Base-by-base conservation (phyloP, 2,888 invertebrate species). In the Drosophila niveifrons region DNA sequence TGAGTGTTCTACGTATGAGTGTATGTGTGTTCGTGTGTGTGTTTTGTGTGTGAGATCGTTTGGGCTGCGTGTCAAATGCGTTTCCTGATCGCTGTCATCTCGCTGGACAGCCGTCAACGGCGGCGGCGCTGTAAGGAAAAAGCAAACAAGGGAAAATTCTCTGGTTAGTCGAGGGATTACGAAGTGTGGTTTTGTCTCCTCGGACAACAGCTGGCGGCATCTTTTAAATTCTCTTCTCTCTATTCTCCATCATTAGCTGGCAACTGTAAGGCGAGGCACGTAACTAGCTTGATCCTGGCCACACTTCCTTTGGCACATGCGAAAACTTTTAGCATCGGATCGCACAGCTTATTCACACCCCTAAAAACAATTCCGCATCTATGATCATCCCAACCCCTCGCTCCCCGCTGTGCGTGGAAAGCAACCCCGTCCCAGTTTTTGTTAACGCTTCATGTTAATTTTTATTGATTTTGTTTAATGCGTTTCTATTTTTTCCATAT, bases 381-480 rank as follows among this genome's bases (percentile, higher is more conserved):
- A 23, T 13, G 39, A 11, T 15, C 39, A 41, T 39, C 53, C 15
- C 53, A 31, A 31, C 31, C 31, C 31, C 53, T 28, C 44, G 10
- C 53, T 11, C 53, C 11, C 41, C 29, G 29, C 41, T 15, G 44
- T 44, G 31, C 28, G 23, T 13, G 43, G 44, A 63, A 23, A 34
- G 34, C n/a, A 11, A 36, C 11, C 36, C 31, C 70, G 62, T 70
- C 78, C 75, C 75, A 56, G n/a, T 9, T 34, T 61, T 34, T 44
- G 52, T 17, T 48, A 51, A 44, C 64, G 44, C 52, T 34, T 43
- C 65, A 79, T 86, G 81, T 83, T 85, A 88, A 85, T 87, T 88
- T 85, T 88, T 85, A 85, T 88, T 85, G 89, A 88, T 85, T 85
- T 87, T 88, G 67, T 61, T 80, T 87, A 88, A 88, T 87, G 88